Percentiles rank a stretch among this genome's conserved stretches.
Conservation (phyloP, 2,113 vertebrate genomes). For the Proteles cristata region DNA sequence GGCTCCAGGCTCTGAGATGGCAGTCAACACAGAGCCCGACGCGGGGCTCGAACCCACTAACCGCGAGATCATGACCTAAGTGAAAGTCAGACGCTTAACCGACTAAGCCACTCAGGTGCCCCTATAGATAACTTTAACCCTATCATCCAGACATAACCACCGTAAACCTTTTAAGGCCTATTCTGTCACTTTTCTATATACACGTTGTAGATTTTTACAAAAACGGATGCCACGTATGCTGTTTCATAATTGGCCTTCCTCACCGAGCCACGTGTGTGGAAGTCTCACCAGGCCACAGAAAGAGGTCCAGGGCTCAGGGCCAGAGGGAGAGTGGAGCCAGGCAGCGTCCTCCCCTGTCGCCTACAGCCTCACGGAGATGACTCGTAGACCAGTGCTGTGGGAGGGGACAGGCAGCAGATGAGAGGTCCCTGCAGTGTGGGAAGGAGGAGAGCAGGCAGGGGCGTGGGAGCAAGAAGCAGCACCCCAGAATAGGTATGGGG, state of each 20-base stretch:
- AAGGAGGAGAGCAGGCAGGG: background rate
- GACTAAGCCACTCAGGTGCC: too few relatives aligned
- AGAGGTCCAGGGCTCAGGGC: background rate
- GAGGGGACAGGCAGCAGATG: background rate
- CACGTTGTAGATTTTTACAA: rapidly evolving
- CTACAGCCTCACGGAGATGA: rapidly evolving
- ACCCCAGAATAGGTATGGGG: background rate
- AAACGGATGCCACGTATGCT: rapidly evolving
- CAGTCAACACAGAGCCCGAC: too few relatives aligned
- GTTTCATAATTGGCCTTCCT: background rate
- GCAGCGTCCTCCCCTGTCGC: background rate
- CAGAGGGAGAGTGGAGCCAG: background rate
- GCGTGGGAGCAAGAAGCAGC: background rate
- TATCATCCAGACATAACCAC: background rate
- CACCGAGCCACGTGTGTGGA: rapidly evolving
- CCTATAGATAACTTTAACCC: too few relatives aligned
- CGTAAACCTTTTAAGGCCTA: background rate
- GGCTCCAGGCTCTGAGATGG: too few relatives aligned
- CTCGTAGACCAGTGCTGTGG: background rate
- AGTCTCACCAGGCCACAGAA: rapidly evolving
- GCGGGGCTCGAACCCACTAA: too few relatives aligned
- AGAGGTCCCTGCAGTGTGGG: too few relatives aligned
- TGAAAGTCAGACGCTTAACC: too few relatives aligned
- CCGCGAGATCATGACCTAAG: too few relatives aligned
- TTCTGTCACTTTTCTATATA: background rate